Percentiles rank a stretch among this genome's conserved stretches.
These are phyloP conservation scores for Falco novaeseelandiae DNA, from an alignment of 2,797 vertebrate genomes.

Conservation along the genomic window DNA sequence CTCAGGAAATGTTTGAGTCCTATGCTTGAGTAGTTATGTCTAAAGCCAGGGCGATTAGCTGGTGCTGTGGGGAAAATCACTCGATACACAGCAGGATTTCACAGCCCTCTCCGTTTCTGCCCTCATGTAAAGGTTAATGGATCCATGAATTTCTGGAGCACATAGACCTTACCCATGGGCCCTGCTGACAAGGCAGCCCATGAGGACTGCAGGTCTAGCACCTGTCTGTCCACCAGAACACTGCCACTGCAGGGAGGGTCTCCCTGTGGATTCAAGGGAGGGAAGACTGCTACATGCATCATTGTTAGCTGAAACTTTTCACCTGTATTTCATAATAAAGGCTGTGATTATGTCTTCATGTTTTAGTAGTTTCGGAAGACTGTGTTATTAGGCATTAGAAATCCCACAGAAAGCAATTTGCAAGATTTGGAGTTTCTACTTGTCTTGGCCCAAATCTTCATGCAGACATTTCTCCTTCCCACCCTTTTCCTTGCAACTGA, in stretches of 20 bases:
- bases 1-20: neutral
- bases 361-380: neutral
- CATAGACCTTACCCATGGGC: neutral
- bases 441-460: neutral
- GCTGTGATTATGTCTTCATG: neutral
- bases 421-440: neutral
- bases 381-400: neutral
- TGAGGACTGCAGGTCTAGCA: rapidly evolving
- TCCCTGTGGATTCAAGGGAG: neutral
- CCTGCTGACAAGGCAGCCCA: neutral
- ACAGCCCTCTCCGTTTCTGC: neutral
- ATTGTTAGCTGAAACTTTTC: neutral
- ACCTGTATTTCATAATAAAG: neutral
- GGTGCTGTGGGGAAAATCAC: neutral
- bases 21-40: neutral
- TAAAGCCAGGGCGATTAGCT: neutral
- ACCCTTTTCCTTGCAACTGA: neutral
- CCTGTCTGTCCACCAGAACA: neutral
- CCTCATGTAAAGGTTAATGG: neutral
- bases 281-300: neutral
- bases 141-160: neutral
- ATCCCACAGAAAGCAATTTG: constrained; percentile 35
- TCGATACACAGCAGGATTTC: neutral
- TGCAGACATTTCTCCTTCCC: neutral
- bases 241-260: neutral